Conservation (phyloP, 2,797 vertebrate genomes). For the Channallabes apus region DNA sequence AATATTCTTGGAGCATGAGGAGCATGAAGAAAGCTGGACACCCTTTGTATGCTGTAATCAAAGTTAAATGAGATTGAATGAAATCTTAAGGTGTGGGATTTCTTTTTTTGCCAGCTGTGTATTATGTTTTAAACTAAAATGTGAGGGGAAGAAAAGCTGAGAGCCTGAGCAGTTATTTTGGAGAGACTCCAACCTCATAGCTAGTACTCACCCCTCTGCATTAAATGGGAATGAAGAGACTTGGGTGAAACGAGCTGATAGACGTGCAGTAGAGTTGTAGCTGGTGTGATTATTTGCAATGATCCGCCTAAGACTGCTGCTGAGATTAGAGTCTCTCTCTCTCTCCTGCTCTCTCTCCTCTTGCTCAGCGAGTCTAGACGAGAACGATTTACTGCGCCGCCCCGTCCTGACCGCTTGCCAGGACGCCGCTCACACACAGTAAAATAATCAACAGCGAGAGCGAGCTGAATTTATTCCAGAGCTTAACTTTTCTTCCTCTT, state of each 20-base stretch:
- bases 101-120: too few species aligned
- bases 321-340: constrained; percentile 17
- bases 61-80: too few species aligned
- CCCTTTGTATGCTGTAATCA: too few species aligned
- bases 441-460: constrained; percentile 55
- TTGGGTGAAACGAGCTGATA: not conserved
- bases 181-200: not conserved
- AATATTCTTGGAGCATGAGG: too few species aligned
- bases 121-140: not conserved
- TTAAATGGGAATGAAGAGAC: not conserved
- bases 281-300: constrained; percentile 53
- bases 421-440: constrained; percentile 50
- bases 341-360: not conserved
- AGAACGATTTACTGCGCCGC: constrained; percentile 46
- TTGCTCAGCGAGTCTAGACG: constrained; percentile 45
- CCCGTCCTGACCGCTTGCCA: constrained; percentile 60
- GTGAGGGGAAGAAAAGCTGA: not conserved
- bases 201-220: not conserved
- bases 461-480: not conserved
- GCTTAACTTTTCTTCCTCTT: not conserved
- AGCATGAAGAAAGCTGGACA: too few species aligned
- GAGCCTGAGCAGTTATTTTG: not conserved
- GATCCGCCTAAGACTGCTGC: constrained; percentile 44
- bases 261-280: constrained; percentile 40
- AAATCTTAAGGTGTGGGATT: too few species aligned